Evolutionary conservation across 2,113 vertebrate species (phyloP).

Genomic region (Tympanuchus pallidicinctus): DNA sequence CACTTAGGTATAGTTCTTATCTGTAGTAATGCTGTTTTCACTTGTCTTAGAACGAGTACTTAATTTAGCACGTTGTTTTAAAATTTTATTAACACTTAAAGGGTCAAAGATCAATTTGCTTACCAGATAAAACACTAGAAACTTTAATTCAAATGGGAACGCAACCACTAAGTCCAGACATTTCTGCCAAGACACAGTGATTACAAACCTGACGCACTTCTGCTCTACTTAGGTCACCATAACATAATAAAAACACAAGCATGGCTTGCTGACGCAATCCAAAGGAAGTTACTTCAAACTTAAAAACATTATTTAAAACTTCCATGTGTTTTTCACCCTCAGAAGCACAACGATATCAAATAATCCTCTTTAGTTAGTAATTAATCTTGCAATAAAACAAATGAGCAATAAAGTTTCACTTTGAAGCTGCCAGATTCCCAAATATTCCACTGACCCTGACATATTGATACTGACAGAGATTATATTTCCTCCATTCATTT

Average conservation of each 20-base stretch:
- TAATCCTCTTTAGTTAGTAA: not conserved
- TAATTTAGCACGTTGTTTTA: not conserved
- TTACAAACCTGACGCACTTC: not conserved
- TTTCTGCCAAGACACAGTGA: not conserved
- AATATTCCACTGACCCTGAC: not conserved
- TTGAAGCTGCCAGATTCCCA: not conserved
- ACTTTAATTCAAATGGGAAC: not conserved
- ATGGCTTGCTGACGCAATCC: not conserved
- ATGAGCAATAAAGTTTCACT: not conserved
- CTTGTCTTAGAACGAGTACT: not conserved
- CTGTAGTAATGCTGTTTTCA: not conserved
- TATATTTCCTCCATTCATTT: slow-evolving; percentile 7
- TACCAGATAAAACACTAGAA: not conserved
- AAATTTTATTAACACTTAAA: not conserved
- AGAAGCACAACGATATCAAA: not conserved
- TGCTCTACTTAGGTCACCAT: not conserved
- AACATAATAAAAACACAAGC: not conserved
- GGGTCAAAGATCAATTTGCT: not conserved
- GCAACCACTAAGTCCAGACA: not conserved
- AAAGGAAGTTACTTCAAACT: not conserved
- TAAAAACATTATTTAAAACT: not conserved
- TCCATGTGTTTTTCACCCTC: not conserved
- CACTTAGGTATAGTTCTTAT: not conserved
- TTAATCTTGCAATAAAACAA: not conserved
- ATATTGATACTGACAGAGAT: not conserved